Evolutionary conservation across 2,888 invertebrate species (phyloP).

Genomic region (Cactoblastis cactorum): DNA sequence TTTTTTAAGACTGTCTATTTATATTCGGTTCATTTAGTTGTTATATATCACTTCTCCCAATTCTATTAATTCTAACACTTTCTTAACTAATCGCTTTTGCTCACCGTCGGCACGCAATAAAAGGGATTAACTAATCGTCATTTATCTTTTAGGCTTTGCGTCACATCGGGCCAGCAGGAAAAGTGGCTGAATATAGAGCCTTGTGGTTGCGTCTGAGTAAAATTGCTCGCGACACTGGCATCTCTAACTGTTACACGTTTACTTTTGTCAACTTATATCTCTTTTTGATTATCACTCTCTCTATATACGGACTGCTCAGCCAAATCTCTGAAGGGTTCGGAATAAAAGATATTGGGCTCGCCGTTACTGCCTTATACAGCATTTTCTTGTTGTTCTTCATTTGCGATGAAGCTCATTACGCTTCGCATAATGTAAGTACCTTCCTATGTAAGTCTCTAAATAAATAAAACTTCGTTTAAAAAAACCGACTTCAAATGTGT

Average conservation of each 20-base stretch:
- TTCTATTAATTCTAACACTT: background rate
- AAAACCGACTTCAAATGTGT: no score
- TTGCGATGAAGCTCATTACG: constrained; percentile 86
- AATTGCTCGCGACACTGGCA: constrained; percentile 82
- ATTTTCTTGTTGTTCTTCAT: constrained; percentile 84
- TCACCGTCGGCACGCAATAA: background rate
- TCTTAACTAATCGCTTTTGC: no score
- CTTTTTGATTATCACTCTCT: constrained; percentile 86
- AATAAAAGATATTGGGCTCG: constrained; percentile 84
- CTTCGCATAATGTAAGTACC: constrained; percentile 82
- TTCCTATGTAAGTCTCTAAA: no score
- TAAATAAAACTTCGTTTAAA: no score
- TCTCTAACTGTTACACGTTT: constrained; percentile 83
- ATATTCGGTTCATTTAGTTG: no score
- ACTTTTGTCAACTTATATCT: constrained; percentile 84
- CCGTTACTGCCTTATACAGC: constrained; percentile 83
- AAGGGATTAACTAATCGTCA: background rate
- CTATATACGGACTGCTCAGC: constrained; percentile 85
- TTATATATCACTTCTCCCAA: no score
- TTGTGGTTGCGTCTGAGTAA: constrained; percentile 85
- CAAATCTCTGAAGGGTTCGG: constrained; percentile 86
- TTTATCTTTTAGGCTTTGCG: constrained; percentile 75
- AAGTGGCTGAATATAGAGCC: constrained; percentile 84
- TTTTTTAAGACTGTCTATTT: no score
- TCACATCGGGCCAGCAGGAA: constrained; percentile 83